Evolutionary conservation across 1,140 invertebrate species (phyloP).

Genomic region (Camponotus pennsylvanicus): DNA sequence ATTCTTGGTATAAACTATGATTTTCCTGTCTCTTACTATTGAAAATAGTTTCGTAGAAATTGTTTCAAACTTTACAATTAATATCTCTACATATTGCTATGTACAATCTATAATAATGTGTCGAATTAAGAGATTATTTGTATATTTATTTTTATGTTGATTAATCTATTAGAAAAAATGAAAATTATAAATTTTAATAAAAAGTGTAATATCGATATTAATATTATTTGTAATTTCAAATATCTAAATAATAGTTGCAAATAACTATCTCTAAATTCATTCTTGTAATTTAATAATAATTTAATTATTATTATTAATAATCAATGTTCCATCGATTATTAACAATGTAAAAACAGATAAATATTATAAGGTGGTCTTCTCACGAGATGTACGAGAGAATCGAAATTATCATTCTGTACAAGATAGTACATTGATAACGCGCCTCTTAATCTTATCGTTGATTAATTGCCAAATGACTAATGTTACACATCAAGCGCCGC

Average conservation of each 20-base stretch:
- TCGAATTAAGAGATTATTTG: neutral
- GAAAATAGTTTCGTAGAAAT: neutral
- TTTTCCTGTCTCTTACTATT: neutral
- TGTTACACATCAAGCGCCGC: neutral
- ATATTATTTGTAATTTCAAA: slow-evolving; percentile 1
- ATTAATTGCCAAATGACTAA: neutral
- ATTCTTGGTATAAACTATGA: neutral
- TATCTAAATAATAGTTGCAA: neutral
- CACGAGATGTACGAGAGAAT: neutral
- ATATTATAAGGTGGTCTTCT: neutral
- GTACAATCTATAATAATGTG: neutral
- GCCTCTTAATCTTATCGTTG: slow-evolving; percentile 24
- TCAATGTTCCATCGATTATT: neutral
- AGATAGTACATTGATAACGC: neutral
- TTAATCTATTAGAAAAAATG: neutral
- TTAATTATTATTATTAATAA: neutral
- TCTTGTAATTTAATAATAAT: neutral
- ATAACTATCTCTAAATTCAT: neutral
- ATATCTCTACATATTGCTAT: neutral
- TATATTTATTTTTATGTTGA: neutral
- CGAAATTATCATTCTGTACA: neutral
- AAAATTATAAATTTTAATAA: too few species aligned
- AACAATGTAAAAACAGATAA: neutral
- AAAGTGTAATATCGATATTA: neutral
- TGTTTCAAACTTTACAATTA: too few species aligned